Percentiles rank a stretch among this genome's conserved stretches.
Evolutionary conservation across 2,113 vertebrate genomes (phyloP).

Genomic region (western clawed frog (Xenopus tropicalis)): DNA sequence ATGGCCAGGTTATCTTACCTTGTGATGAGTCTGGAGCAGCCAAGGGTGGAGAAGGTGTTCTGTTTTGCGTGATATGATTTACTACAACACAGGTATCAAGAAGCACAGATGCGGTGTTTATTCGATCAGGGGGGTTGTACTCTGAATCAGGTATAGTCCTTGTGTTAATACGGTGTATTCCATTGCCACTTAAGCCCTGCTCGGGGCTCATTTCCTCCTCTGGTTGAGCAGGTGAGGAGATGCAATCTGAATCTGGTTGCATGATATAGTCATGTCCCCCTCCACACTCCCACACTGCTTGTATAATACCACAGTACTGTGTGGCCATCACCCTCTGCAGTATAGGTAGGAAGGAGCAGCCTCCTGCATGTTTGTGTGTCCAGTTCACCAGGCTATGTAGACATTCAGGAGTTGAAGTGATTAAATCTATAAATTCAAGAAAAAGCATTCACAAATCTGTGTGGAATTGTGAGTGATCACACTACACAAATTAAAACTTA

Average conservation of each 20-base stretch:
- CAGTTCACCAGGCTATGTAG: slow-evolving; percentile 82
- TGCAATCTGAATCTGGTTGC: slow-evolving; percentile 66
- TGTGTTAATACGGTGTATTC: slow-evolving; percentile 15
- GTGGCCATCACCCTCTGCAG: slow-evolving; percentile 80
- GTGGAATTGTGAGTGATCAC: no score
- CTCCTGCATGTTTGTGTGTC: slow-evolving; percentile 77
- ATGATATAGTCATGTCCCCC: slow-evolving; percentile 82
- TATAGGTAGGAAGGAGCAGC: slow-evolving; percentile 72
- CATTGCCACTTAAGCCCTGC: slow-evolving; percentile 50
- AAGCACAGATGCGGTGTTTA: slow-evolving; percentile 25
- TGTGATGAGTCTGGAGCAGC: slow-evolving; percentile 36
- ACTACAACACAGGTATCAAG: slow-evolving; percentile 46
- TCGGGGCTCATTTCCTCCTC: slow-evolving; percentile 34
- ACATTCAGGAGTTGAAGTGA: slow-evolving; percentile 76
- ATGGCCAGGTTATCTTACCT: slow-evolving; percentile 53
- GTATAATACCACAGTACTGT: slow-evolving; percentile 76
- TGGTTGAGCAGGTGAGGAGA: slow-evolving; percentile 27
- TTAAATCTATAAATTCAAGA: slow-evolving; percentile 54
- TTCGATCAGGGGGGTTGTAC: background rate
- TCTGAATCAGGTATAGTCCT: background rate
- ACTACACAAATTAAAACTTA: no score
- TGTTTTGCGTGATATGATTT: background rate
- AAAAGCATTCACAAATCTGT: background rate
- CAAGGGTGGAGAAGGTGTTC: slow-evolving; percentile 13
- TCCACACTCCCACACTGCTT: slow-evolving; percentile 79